Evolutionary conservation across 2,797 vertebrate species (phyloP).

Genomic region (Coranthus polyacanthus): DNA sequence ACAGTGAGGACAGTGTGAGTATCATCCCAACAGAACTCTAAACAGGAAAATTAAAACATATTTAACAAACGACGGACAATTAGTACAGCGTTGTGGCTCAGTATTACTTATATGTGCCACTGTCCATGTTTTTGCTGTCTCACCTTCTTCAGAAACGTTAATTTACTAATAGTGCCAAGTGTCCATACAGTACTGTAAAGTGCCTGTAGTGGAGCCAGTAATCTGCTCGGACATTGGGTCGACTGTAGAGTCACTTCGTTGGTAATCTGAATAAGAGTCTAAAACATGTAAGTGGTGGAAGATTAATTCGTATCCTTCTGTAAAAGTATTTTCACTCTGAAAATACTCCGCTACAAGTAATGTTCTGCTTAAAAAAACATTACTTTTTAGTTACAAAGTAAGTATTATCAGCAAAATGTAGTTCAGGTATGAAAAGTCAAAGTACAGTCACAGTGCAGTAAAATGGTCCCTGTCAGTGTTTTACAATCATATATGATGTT

Average conservation of each 20-base stretch:
- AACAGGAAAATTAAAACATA: neutral
- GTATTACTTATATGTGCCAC: neutral
- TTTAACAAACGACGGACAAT: neutral
- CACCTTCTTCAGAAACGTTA: neutral
- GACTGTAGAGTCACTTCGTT: constrained; percentile 8
- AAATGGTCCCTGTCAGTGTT: no score
- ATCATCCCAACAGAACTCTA: constrained; percentile 2
- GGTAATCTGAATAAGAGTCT: neutral
- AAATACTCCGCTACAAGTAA: no score
- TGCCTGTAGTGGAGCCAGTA: neutral
- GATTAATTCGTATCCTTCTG: no score
- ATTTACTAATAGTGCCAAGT: neutral
- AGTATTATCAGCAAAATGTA: no score
- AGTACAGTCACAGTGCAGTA: no score
- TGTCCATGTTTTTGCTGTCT: neutral
- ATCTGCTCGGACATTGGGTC: neutral
- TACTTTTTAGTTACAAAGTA: no score
- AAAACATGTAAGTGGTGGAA: neutral
- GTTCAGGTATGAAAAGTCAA: no score
- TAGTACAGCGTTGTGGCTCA: no score
- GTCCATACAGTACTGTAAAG: neutral
- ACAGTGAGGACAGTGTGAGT: constrained; percentile 15
- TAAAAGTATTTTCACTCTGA: no score
- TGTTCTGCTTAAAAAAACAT: no score
- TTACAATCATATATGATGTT: no score